Evolutionary conservation across 1,140 invertebrate genomes (phyloP).

Genomic region (Lordiphosa clarofinis): DNA sequence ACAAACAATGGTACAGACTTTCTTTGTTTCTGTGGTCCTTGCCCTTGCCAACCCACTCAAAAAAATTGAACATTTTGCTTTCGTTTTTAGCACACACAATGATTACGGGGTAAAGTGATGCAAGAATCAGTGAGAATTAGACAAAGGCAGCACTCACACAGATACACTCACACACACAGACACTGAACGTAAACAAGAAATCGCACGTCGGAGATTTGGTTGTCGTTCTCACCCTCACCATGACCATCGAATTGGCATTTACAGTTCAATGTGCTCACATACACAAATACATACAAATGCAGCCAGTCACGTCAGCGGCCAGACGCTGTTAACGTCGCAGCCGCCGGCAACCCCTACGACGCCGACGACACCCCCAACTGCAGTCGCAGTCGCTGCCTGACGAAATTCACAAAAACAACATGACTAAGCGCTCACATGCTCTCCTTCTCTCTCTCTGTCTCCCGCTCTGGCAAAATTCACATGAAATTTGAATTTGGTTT

Average conservation of each 20-base stretch:
- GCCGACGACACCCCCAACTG: slow-evolving; percentile 30
- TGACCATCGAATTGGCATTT: slow-evolving; percentile 76
- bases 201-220: slow-evolving; percentile 41
- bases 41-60: slow-evolving; percentile 46
- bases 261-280: slow-evolving; percentile 71
- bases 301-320: slow-evolving; percentile 46
- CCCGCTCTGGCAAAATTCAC: slow-evolving; percentile 14
- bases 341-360: slow-evolving; percentile 71
- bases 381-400: slow-evolving; percentile 33
- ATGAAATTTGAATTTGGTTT: slow-evolving; percentile 31
- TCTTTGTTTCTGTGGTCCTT: slow-evolving; percentile 66
- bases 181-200: slow-evolving; percentile 67
- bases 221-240: slow-evolving; percentile 57
- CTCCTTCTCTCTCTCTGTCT: slow-evolving; percentile 10
- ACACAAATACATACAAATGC: slow-evolving; percentile 25
- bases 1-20: slow-evolving; percentile 18
- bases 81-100: slow-evolving; percentile 67
- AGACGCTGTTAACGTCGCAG: slow-evolving; percentile 63
- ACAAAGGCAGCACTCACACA: slow-evolving; percentile 38
- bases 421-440: slow-evolving; percentile 57
- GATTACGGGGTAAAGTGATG: slow-evolving; percentile 63
- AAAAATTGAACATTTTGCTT: slow-evolving; percentile 42
- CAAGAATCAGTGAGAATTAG: slow-evolving; percentile 65
- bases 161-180: slow-evolving; percentile 8
- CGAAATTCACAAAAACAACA: slow-evolving; percentile 73